phyloP scores from a whole-genome alignment of 1,140 invertebrate species.

The Pectinophora gossypiella region DNA sequence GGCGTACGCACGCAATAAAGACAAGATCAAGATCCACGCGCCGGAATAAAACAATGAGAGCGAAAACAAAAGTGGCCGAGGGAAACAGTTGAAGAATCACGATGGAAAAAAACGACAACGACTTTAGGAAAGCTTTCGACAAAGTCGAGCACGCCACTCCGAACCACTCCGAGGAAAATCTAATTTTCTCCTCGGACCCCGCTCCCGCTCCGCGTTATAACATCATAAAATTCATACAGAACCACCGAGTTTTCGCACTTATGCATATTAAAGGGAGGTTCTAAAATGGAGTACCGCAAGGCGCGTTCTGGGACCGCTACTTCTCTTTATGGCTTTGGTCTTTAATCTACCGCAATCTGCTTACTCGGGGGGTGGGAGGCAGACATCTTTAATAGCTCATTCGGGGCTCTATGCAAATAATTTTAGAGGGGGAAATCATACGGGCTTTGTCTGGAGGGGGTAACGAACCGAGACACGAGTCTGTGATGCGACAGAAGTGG shows the following conservation, averaged over 20 bases:
- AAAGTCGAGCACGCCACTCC: constrained; percentile 47
- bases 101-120: constrained; percentile 29
- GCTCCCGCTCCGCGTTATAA: constrained; percentile 27
- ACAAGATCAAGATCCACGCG: constrained; percentile 19
- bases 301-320: constrained; percentile 19
- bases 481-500: constrained; percentile 49
- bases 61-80: constrained; percentile 46
- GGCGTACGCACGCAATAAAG: constrained; percentile 27
- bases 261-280: constrained; percentile 39
- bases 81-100: constrained; percentile 47
- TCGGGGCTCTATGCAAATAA: constrained; percentile 70
- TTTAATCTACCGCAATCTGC: constrained; percentile 72
- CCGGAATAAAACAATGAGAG: constrained; percentile 44
- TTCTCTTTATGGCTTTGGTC: constrained; percentile 58
- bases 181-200: constrained; percentile 59
- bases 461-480: constrained; percentile 60
- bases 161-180: constrained; percentile 55
- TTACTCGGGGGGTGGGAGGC: constrained; percentile 41
- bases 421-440: constrained; percentile 61
- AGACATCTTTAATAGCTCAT: constrained; percentile 70
- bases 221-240: constrained; percentile 42
- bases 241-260: constrained; percentile 44
- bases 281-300: constrained; percentile 33
- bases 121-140: constrained; percentile 47
- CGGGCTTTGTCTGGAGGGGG: constrained; percentile 62